Percentiles rank a stretch among this genome's conserved stretches.
phyloP scores from a whole-genome alignment of 2,797 vertebrate species.

The Myotis daubentonii region DNA sequence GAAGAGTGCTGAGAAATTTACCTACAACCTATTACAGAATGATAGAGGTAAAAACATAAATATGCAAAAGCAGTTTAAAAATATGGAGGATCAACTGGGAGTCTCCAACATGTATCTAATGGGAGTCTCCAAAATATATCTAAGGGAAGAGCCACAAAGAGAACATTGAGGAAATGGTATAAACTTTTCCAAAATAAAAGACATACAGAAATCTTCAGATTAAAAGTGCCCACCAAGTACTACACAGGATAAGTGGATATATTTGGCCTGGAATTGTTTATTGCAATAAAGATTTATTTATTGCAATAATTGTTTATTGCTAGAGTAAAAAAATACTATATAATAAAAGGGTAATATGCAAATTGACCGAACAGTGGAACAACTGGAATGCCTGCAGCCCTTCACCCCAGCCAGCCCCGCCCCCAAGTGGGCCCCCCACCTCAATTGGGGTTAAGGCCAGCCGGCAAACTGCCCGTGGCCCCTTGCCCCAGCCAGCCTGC shows the following conservation, averaged over 20 bases:
- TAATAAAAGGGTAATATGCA: too few relatives aligned
- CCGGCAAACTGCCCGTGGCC: too few relatives aligned
- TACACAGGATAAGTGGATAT: neutral
- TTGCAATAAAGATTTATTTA: neutral
- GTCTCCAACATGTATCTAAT: neutral
- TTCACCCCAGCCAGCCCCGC: too few relatives aligned
- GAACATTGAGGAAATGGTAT: neutral
- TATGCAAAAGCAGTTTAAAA: conserved; percentile 46
- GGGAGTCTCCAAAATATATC: neutral
- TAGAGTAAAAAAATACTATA: neutral
- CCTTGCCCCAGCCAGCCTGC: too few relatives aligned
- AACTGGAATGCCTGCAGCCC: too few relatives aligned
- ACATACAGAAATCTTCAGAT: neutral
- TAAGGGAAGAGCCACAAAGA: neutral
- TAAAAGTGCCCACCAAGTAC: neutral
- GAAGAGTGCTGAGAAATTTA: neutral
- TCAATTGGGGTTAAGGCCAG: too few relatives aligned
- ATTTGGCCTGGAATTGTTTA: conserved; percentile 10
- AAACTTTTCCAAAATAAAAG: conserved; percentile 34
- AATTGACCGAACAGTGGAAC: too few relatives aligned
- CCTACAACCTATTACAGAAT: neutral
- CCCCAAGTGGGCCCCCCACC: too few relatives aligned
- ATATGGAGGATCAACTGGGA: neutral
- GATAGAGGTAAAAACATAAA: neutral
- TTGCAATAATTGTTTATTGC: too few relatives aligned